Evolutionary conservation across 2,888 invertebrate species (phyloP).

Genomic region (Plebejus argus): DNA sequence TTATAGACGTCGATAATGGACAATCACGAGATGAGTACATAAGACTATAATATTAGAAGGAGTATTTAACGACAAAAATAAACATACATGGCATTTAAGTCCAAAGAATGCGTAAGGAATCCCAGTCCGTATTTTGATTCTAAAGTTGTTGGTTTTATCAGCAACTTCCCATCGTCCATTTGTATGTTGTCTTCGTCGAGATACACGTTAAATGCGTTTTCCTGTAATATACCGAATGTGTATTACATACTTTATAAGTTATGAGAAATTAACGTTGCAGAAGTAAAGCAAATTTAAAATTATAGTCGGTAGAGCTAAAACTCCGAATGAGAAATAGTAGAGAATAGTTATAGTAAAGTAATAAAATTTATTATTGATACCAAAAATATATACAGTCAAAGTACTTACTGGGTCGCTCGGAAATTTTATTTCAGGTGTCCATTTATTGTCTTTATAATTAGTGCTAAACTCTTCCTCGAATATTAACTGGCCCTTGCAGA

Average conservation of each 20-base stretch:
- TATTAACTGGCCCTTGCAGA: slow-evolving; percentile 81
- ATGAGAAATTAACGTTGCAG: background rate
- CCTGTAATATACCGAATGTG: slow-evolving; percentile 63
- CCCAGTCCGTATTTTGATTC: slow-evolving; percentile 78
- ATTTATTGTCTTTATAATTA: slow-evolving; percentile 67
- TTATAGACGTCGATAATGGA: too few relatives aligned
- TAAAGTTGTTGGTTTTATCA: slow-evolving; percentile 81
- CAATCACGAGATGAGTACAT: too few relatives aligned
- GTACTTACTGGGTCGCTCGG: slow-evolving; percentile 81
- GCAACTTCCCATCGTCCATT: slow-evolving; percentile 75
- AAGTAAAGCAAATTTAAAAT: background rate
- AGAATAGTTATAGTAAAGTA: background rate
- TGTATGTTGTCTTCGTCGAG: slow-evolving; percentile 79
- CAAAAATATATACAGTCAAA: background rate
- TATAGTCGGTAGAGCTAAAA: too few relatives aligned
- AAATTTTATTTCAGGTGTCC: slow-evolving; percentile 81
- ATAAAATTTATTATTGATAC: too few relatives aligned
- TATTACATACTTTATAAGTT: background rate
- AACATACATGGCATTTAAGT: slow-evolving; percentile 61
- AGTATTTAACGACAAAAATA: background rate
- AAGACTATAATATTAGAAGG: too few relatives aligned
- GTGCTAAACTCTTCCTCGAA: slow-evolving; percentile 83
- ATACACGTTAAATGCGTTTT: slow-evolving; percentile 86
- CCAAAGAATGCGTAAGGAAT: slow-evolving; percentile 67
- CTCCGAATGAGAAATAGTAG: too few relatives aligned